These are phyloP conservation scores for Nemopilema nomurai DNA, from an alignment of 30 jellyfish, hydroid and myxozoan species.

Conservation along the genomic window DNA sequence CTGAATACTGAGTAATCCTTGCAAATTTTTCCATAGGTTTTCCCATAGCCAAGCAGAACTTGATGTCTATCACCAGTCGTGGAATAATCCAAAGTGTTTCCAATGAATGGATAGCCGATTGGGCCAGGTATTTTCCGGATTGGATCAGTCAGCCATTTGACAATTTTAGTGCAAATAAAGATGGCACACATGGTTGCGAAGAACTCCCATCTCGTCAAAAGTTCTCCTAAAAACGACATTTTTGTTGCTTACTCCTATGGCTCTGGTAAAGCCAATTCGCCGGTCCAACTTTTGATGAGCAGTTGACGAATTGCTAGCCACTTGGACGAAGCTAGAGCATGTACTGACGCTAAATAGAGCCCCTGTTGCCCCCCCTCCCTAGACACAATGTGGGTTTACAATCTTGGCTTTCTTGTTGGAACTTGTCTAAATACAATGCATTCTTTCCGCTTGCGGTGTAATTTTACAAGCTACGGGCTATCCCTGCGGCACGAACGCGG, in stretches of 20 bases:
- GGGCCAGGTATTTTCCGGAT: slow-evolving; percentile 50
- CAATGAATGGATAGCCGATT: slow-evolving; percentile 37
- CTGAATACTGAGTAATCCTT: slow-evolving; percentile 28
- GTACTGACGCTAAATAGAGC: too few relatives aligned
- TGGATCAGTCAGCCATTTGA: slow-evolving; percentile 51
- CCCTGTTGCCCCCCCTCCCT: too few relatives aligned
- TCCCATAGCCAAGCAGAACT: slow-evolving; percentile 7
- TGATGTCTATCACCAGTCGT: slow-evolving; percentile 6
- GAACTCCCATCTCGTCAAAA: slow-evolving; percentile 47
- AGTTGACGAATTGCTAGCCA: too few relatives aligned
- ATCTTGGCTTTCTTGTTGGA: too few relatives aligned
- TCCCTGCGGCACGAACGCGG: too few relatives aligned
- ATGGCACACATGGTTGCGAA: slow-evolving; percentile 11
- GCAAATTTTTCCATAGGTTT: slow-evolving; percentile 30
- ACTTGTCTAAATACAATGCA: too few relatives aligned
- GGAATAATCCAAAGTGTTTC: slow-evolving; percentile 33
- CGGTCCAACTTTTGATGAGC: too few relatives aligned
- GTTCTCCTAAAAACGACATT: slow-evolving; percentile 18
- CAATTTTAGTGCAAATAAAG: slow-evolving; percentile 6
- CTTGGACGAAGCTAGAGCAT: too few relatives aligned
- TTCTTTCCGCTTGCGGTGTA: too few relatives aligned
- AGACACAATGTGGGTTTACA: too few relatives aligned
- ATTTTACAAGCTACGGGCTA: too few relatives aligned
- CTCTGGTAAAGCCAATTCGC: too few relatives aligned
- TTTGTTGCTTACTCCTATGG: not conserved